Evolutionary conservation across 2,797 vertebrate genomes (phyloP).

Genomic region (Premnoplex brunnescens): DNA sequence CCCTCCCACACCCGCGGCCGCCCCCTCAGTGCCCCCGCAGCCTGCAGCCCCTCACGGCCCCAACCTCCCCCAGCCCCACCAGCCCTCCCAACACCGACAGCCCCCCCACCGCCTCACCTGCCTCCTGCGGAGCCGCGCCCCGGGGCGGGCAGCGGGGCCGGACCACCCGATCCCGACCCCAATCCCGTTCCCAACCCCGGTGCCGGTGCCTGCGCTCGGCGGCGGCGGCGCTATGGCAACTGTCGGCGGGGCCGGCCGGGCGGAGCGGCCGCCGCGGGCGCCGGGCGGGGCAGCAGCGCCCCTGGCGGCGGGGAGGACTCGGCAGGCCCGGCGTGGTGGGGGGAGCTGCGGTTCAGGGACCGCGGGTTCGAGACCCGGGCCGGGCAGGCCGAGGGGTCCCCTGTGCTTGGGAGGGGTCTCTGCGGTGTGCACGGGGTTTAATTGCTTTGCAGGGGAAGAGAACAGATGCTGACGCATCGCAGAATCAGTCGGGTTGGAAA

Average conservation of each 20-base stretch:
- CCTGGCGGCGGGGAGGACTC: not conserved
- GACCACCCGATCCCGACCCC: not conserved
- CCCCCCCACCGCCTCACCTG: not conserved
- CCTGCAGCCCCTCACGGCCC: not conserved
- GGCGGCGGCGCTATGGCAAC: slow-evolving; percentile 48
- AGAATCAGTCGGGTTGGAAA: not conserved
- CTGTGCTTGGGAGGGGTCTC: rapidly evolving
- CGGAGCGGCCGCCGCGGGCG: not conserved
- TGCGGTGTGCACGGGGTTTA: too few species aligned
- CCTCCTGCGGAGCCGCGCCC: not conserved
- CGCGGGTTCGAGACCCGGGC: rapidly evolving
- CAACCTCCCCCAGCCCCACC: not conserved
- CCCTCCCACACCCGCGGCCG: too few species aligned
- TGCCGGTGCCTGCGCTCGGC: not conserved
- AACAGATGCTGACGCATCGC: not conserved
- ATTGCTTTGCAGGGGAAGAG: too few species aligned
- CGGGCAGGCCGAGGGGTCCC: rapidly evolving
- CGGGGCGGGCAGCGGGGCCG: not conserved
- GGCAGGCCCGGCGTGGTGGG: not conserved
- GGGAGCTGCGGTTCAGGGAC: rapidly evolving
- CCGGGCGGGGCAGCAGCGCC: not conserved
- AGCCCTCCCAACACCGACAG: not conserved
- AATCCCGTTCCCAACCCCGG: not conserved
- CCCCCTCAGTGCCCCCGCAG: not conserved
- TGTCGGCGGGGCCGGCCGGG: not conserved